Percentiles rank a stretch among this genome's conserved stretches.
phyloP scores from a whole-genome alignment of 2,113 vertebrate genomes.

The Antigone vipio region DNA sequence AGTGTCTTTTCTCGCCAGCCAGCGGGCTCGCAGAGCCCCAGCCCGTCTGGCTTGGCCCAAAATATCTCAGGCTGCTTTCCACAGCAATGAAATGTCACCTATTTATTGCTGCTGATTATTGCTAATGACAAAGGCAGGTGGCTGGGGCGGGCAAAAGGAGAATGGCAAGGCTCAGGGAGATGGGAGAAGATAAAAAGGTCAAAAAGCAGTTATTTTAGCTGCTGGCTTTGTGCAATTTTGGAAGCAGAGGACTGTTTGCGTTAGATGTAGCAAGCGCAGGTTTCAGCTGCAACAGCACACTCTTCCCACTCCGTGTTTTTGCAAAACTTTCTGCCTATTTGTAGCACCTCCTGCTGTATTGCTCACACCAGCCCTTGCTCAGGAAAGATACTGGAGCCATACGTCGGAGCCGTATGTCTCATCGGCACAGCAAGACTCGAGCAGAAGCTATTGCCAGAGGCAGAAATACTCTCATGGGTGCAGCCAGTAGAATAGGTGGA shows the following conservation, averaged over 20 bases:
- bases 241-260: conserved; percentile 40
- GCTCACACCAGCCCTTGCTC: conserved; percentile 57
- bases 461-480: conserved; percentile 53
- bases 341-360: conserved; percentile 66
- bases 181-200: conserved; percentile 31
- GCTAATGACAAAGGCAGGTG: conserved; percentile 49
- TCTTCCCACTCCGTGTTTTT: conserved; percentile 61
- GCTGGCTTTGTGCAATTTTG: not conserved
- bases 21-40: not conserved
- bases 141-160: not conserved
- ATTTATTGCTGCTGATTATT: conserved; percentile 51
- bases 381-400: conserved; percentile 58
- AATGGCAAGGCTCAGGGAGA: not conserved
- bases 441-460: conserved; percentile 59
- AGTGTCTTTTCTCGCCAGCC: not conserved
- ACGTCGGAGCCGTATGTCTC: conserved; percentile 51
- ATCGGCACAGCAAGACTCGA: conserved; percentile 17
- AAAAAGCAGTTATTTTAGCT: conserved; percentile 44
- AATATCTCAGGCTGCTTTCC: conserved; percentile 37
- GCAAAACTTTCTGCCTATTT: conserved; percentile 67
- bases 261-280: conserved; percentile 33
- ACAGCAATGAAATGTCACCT: conserved; percentile 24
- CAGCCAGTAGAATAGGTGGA: conserved; percentile 59
- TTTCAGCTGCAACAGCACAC: conserved; percentile 53
- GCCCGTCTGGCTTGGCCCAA: not conserved